Evolutionary conservation across 1,140 invertebrate species (phyloP).

Genomic region (Solenopsis fugax): DNA sequence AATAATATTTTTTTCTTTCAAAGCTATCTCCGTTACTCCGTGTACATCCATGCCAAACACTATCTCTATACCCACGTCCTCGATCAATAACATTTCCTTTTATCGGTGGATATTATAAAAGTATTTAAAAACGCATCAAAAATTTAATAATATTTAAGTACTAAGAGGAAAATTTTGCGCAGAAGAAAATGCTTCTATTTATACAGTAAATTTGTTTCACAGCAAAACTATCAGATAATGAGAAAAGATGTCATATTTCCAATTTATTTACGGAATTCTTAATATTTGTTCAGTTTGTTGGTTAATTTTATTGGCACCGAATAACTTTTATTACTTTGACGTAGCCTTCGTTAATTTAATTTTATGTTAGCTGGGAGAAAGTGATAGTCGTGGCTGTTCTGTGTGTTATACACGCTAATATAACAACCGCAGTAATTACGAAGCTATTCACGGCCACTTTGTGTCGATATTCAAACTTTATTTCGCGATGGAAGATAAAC

Average conservation of each 20-base stretch:
- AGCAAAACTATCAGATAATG: neutral
- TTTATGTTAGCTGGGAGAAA: neutral
- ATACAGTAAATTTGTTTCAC: neutral
- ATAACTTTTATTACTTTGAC: neutral
- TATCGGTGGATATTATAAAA: neutral
- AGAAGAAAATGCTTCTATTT: neutral
- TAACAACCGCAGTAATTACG: slow-evolving; percentile 7
- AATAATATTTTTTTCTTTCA: neutral
- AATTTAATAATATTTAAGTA: slow-evolving; percentile 21
- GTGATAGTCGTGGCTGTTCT: neutral
- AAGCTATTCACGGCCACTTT: neutral
- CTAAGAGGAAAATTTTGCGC: neutral
- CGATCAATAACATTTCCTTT: slow-evolving; percentile 43
- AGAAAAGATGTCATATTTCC: neutral
- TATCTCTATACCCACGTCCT: neutral
- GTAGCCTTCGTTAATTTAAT: neutral
- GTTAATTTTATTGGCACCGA: neutral
- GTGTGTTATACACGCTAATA: neutral
- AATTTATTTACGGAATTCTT: neutral
- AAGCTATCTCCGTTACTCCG: neutral
- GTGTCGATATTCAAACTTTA: slow-evolving; percentile 31
- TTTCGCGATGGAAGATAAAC: slow-evolving; percentile 30
- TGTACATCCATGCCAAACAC: slow-evolving; percentile 3
- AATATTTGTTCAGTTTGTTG: neutral
- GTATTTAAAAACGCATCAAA: neutral